These are phyloP conservation scores for Acipenser transmontanus DNA, from an alignment of 2,797 vertebrate genomes.

Conservation along the genomic window DNA sequence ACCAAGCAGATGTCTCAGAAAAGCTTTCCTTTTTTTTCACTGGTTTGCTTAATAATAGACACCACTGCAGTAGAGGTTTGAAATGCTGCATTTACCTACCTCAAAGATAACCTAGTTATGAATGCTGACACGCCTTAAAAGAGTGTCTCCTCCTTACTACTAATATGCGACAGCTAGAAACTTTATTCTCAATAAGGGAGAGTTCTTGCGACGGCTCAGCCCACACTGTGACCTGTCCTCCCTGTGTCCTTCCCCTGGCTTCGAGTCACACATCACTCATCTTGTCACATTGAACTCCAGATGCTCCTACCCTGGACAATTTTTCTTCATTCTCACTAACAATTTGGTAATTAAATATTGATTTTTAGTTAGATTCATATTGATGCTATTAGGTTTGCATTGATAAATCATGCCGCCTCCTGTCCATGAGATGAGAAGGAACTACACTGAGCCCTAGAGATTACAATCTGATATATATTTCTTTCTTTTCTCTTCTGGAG, in stretches of 20 bases:
- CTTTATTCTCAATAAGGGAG: conserved; percentile 41
- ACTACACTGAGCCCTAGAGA: conserved; percentile 78
- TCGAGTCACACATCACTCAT: conserved; percentile 93
- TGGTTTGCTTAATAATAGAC: conserved; percentile 39
- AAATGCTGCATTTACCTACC: conserved; percentile 52
- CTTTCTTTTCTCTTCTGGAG: conserved; percentile 66
- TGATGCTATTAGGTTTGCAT: conserved; percentile 99
- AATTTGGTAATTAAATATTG: conserved; percentile 99
- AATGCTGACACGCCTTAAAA: conserved; percentile 49
- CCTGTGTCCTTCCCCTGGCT: conserved; percentile 88
- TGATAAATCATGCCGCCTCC: conserved; percentile 95
- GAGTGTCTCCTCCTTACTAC: conserved; percentile 53
- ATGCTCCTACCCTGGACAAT: conserved; percentile 97
- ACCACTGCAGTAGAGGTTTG: conserved; percentile 55
- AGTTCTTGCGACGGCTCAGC: conserved; percentile 61
- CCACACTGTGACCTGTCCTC: conserved; percentile 87
- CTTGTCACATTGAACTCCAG: conserved; percentile 99
- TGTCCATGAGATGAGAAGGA: conserved; percentile 71
- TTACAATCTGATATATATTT: conserved; percentile 98
- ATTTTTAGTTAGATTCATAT: conserved; percentile 99
- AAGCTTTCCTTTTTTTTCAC: conserved; percentile 5
- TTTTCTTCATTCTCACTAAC: conserved; percentile 99
- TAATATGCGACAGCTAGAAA: conserved; percentile 61
- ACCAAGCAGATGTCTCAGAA: conserved; percentile 35
- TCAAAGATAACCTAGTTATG: conserved; percentile 25